phyloP scores from a whole-genome alignment of 1,140 invertebrate genomes.

The Chrysoperla carnea region DNA sequence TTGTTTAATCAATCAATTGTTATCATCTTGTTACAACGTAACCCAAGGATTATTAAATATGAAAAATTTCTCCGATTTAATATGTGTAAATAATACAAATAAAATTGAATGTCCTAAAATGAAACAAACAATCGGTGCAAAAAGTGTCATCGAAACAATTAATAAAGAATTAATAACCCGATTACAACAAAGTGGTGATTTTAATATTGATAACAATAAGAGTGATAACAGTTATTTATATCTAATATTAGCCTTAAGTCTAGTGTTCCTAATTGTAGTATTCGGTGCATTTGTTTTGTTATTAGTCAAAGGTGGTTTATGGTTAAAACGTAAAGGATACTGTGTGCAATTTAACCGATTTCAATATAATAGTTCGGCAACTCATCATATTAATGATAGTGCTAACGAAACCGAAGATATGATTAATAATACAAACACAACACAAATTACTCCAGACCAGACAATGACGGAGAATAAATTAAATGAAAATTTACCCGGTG shows the following conservation, averaged over 20 bases:
- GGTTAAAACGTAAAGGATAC: constrained; percentile 32
- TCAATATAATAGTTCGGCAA: constrained; percentile 14
- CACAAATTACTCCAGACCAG: constrained; percentile 1
- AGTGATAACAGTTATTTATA: constrained; percentile 10
- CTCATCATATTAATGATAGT: constrained; percentile 10
- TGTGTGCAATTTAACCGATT: constrained; percentile 11
- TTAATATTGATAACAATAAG: constrained; percentile 7
- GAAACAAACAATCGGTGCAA: constrained; percentile 14
- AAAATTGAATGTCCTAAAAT: constrained; percentile 26
- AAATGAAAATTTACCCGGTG: constrained; percentile 45
- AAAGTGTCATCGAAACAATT: constrained; percentile 20
- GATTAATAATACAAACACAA: constrained; percentile 4
- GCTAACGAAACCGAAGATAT: constrained; percentile 25
- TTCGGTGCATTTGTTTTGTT: constrained; percentile 28
- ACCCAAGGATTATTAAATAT: constrained; percentile 39
- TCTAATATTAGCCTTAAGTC: constrained; percentile 14
- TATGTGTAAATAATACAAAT: constrained; percentile 28
- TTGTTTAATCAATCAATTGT: constrained; percentile 35
- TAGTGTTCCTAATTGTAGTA: constrained; percentile 29
- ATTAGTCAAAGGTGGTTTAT: constrained; percentile 28
- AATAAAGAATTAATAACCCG: constrained; percentile 22
- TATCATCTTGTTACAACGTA: constrained; percentile 41
- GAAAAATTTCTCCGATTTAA: constrained; percentile 35
- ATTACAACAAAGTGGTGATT: constrained; percentile 21
- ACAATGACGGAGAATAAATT: constrained; percentile 25